phyloP scores from a whole-genome alignment of 2,888 invertebrate genomes.

The Seira sanloemensis region DNA sequence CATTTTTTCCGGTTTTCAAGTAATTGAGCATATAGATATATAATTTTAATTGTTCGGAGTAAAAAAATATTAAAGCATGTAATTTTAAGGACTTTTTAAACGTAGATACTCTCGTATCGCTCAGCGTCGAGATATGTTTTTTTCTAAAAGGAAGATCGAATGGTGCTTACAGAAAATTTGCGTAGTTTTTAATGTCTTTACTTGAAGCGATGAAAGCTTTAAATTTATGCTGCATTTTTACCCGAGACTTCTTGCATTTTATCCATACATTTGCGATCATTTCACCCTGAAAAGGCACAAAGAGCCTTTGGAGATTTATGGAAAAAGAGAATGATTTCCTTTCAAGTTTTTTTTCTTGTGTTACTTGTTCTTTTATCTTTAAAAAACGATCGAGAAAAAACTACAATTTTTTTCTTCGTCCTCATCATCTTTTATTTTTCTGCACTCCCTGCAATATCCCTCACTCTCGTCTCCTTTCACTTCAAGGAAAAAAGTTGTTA shows the following conservation, averaged over 20 bases:
- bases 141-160: too few species aligned
- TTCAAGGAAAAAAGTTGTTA: slow-evolving; percentile 62
- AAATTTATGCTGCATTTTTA: too few species aligned
- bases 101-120: too few species aligned
- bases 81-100: too few species aligned
- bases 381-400: slow-evolving; percentile 44
- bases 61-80: too few species aligned
- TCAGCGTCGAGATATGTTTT: too few species aligned
- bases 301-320: slow-evolving; percentile 58
- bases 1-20: too few species aligned
- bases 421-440: slow-evolving; percentile 52
- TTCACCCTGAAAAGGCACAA: slow-evolving; percentile 41
- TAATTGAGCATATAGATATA: too few species aligned
- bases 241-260: neutral
- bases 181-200: too few species aligned
- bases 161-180: too few species aligned
- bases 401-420: slow-evolving; percentile 29
- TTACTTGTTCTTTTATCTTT: slow-evolving; percentile 32
- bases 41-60: too few species aligned
- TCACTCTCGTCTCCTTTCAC: slow-evolving; percentile 44
- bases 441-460: slow-evolving; percentile 14
- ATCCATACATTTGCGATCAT: slow-evolving; percentile 33
- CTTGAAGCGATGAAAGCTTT: too few species aligned
- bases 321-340: slow-evolving; percentile 44
- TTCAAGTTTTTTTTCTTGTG: slow-evolving; percentile 53